Percentiles rank a stretch among this genome's conserved stretches.
phyloP scores from a whole-genome alignment of 2,797 vertebrate species.

The Semaprochilodus insignis region DNA sequence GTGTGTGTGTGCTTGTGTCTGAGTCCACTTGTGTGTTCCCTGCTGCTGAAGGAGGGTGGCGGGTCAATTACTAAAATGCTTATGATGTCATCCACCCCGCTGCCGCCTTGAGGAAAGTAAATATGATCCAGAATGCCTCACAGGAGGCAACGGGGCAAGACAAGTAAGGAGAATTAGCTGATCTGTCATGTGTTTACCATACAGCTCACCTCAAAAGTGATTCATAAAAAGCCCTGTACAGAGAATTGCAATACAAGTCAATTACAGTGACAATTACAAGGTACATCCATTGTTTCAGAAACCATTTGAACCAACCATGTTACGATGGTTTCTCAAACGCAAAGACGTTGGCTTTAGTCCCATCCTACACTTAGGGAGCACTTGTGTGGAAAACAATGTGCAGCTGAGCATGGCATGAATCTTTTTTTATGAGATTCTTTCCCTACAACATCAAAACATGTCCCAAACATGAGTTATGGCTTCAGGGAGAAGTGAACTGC shows the following conservation, averaged over 20 bases:
- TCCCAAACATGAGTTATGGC: too few relatives aligned
- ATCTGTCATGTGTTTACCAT: neutral
- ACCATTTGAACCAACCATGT: too few relatives aligned
- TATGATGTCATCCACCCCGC: constrained; percentile 80
- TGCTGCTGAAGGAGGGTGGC: constrained; percentile 75
- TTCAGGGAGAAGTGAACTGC: too few relatives aligned
- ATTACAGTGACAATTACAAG: too few relatives aligned
- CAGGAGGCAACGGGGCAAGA: neutral
- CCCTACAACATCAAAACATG: too few relatives aligned
- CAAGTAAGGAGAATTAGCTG: neutral
- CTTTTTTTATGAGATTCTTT: too few relatives aligned
- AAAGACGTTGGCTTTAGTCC: too few relatives aligned
- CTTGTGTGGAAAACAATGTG: too few relatives aligned
- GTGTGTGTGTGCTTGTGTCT: constrained; percentile 80
- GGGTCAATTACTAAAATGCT: constrained; percentile 75
- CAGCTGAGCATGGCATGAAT: too few relatives aligned
- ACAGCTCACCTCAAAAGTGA: neutral
- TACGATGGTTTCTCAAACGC: too few relatives aligned
- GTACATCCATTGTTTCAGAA: too few relatives aligned
- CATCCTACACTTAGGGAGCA: too few relatives aligned
- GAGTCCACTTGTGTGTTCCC: constrained; percentile 85
- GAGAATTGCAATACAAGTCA: neutral
- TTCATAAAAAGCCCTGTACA: neutral
- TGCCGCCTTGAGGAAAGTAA: constrained; percentile 57
- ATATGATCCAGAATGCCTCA: constrained; percentile 9